These are phyloP conservation scores for Danionella dracula DNA, from an alignment of 2,797 vertebrate species.

Conservation along the genomic window DNA sequence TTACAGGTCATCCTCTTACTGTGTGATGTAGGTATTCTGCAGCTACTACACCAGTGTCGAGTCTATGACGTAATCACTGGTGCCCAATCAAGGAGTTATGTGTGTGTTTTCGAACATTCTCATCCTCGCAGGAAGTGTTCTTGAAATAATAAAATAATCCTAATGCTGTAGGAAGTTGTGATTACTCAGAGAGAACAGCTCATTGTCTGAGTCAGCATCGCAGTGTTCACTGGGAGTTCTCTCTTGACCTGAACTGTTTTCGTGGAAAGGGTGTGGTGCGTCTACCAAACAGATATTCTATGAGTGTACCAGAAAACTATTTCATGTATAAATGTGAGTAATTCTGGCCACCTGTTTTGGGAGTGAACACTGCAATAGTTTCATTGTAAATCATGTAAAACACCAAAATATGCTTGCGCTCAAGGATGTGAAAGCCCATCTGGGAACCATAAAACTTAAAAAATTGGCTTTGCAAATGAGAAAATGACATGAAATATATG, in stretches of 20 bases:
- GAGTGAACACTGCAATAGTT: slow-evolving; percentile 16
- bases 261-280: slow-evolving; percentile 1
- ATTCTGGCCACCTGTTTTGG: neutral
- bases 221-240: neutral
- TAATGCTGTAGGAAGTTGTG: neutral
- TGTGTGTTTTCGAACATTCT: too few species aligned
- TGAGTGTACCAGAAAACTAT: neutral
- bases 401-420: neutral
- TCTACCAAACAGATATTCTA: neutral
- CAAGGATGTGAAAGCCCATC: neutral
- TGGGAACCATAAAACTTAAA: neutral
- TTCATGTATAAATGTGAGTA: neutral
- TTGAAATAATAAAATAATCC: neutral
- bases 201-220: slow-evolving; percentile 6
- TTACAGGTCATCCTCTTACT: too few species aligned
- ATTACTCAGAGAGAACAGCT: neutral
- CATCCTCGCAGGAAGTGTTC: neutral
- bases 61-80: too few species aligned
- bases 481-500: too few species aligned
- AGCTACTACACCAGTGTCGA: too few species aligned
- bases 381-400: neutral
- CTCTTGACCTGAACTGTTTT: neutral
- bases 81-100: too few species aligned
- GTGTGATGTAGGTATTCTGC: too few species aligned
- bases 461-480: too few species aligned